Evolutionary conservation across 2,797 vertebrate species (phyloP).

Genomic region (Syngnathus acus): DNA sequence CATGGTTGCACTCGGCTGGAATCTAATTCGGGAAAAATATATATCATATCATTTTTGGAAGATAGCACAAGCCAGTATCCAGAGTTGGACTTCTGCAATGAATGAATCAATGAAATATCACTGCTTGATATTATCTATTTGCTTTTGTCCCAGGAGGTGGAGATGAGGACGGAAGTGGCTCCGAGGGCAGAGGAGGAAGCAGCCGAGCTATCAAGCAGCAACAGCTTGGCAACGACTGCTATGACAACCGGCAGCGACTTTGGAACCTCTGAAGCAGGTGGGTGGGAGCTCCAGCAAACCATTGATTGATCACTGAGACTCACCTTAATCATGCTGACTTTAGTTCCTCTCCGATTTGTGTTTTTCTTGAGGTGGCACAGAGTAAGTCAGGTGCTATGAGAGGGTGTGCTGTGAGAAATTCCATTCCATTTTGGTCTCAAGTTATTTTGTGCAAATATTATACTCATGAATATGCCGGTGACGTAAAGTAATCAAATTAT

Average conservation of each 20-base stretch:
- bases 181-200: conserved; percentile 61
- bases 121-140: not conserved
- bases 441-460: no score
- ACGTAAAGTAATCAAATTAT: not conserved
- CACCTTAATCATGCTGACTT: not conserved
- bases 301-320: not conserved
- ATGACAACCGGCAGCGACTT: conserved; percentile 13
- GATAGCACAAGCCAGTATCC: not conserved
- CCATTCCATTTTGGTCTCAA: no score
- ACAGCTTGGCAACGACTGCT: conserved; percentile 45
- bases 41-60: not conserved
- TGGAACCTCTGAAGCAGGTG: conserved; percentile 39
- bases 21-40: no score
- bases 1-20: no score
- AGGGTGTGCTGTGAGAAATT: not conserved
- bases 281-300: not conserved
- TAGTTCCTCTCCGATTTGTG: not conserved
- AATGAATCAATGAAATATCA: not conserved
- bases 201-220: conserved; percentile 52
- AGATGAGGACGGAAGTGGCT: conserved; percentile 43
- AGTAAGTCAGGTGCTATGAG: not conserved
- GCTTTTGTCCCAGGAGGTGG: conserved; percentile 44
- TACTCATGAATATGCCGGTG: no score
- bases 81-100: not conserved
- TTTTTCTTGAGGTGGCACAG: not conserved